Conservation (phyloP, 2,888 invertebrate genomes). For the Eledone cirrhosa region DNA sequence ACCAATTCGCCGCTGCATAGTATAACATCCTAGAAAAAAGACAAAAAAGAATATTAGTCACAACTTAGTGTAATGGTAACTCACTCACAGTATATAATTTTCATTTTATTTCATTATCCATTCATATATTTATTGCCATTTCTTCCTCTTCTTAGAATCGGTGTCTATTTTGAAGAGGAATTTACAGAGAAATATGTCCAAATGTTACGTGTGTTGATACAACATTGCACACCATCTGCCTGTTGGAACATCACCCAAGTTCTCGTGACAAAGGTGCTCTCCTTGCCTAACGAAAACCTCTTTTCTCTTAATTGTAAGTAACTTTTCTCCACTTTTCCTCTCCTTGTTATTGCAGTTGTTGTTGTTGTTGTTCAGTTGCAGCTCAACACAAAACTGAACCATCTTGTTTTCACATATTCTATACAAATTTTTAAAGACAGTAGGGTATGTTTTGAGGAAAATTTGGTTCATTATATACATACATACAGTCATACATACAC, state of each 20-base stretch:
- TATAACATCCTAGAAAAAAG: too few species aligned
- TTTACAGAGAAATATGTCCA: conserved; percentile 1
- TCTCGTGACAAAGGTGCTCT: neutral
- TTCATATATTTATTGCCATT: neutral
- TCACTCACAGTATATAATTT: too few species aligned
- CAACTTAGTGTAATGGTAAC: too few species aligned
- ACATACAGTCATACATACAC: too few species aligned
- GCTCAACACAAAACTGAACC: neutral
- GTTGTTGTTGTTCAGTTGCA: neutral
- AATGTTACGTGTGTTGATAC: neutral
- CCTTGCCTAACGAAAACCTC: neutral
- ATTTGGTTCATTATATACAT: too few species aligned
- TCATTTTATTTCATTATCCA: too few species aligned
- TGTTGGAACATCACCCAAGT: conserved; percentile 10
- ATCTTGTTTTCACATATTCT: too few species aligned
- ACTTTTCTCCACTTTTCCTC: neutral
- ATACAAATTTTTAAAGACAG: too few species aligned
- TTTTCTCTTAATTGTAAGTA: neutral
- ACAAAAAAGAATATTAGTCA: too few species aligned
- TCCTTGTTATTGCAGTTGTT: too few species aligned
- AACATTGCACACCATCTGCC: neutral
- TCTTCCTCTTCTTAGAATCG: neutral
- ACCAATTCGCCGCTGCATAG: too few species aligned
- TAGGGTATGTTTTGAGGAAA: too few species aligned
- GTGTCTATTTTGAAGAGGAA: conserved; percentile 17